Conservation (phyloP, 1,140 invertebrate genomes). For the Prorops nasuta region DNA sequence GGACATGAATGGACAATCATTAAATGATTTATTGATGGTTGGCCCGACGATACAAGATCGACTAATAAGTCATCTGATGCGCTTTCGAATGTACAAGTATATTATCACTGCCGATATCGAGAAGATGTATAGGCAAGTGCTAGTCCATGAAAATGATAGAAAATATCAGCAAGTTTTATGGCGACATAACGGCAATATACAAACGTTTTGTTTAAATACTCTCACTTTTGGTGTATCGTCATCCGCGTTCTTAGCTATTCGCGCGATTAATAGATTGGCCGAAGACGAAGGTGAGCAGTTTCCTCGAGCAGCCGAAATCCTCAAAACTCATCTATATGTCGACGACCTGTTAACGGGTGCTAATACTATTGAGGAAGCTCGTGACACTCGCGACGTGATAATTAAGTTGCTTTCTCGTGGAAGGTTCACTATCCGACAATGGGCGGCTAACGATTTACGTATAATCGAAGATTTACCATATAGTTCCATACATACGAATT, state of each 20-base stretch:
- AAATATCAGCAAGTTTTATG: slow-evolving; percentile 32
- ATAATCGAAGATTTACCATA: slow-evolving; percentile 1
- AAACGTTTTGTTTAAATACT: slow-evolving; percentile 27
- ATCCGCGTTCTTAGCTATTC: slow-evolving; percentile 28
- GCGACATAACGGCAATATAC: slow-evolving; percentile 14
- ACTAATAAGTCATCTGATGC: slow-evolving; percentile 11
- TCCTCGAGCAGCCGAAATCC: slow-evolving; percentile 1
- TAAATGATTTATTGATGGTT: slow-evolving; percentile 31
- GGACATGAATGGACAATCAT: slow-evolving; percentile 17
- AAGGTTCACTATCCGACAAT: too few relatives aligned
- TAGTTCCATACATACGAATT: too few relatives aligned
- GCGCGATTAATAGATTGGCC: slow-evolving; percentile 24
- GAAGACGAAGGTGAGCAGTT: slow-evolving; percentile 19
- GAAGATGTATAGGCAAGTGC: slow-evolving; percentile 17
- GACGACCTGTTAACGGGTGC: too few relatives aligned
- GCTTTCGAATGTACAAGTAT: slow-evolving; percentile 10
- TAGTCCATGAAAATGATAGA: slow-evolving; percentile 7
- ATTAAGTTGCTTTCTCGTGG: too few relatives aligned
- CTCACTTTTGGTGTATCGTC: slow-evolving; percentile 36
- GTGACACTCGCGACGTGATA: too few relatives aligned
- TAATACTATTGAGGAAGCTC: too few relatives aligned
- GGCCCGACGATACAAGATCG: slow-evolving; percentile 42
- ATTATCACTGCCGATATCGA: slow-evolving; percentile 15
- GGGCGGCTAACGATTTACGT: neutral
- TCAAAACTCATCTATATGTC: too few relatives aligned